Evolutionary conservation across 1,140 invertebrate species (phyloP).

Genomic region (Drosophila varians): DNA sequence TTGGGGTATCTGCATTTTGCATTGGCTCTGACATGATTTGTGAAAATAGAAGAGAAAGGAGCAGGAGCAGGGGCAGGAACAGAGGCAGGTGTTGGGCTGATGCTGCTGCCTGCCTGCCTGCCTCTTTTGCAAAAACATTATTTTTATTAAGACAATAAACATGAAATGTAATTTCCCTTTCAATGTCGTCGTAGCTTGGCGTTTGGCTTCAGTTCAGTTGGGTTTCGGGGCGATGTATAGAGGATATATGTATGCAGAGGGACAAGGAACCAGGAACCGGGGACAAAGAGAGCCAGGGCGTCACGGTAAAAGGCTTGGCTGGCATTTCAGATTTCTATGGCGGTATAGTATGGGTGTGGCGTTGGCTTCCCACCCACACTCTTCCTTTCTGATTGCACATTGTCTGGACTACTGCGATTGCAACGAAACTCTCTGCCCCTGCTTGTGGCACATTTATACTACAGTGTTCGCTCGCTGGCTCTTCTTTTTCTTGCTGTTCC

Average conservation of each 20-base stretch:
- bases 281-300: conserved; percentile 29
- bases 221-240: neutral
- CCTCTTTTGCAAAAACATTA: conserved; percentile 58
- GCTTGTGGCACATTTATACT: conserved; percentile 35
- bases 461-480: conserved; percentile 18
- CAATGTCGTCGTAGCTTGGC: conserved; percentile 59
- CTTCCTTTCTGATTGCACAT: conserved; percentile 38
- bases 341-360: conserved; percentile 30
- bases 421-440: conserved; percentile 18
- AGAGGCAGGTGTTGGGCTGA: neutral
- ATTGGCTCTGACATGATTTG: conserved; percentile 44
- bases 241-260: too few species aligned
- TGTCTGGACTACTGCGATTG: conserved; percentile 43
- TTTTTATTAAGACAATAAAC: conserved; percentile 81
- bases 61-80: too few species aligned
- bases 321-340: conserved; percentile 35
- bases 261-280: neutral
- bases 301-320: conserved; percentile 40
- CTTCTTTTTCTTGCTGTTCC: conserved; percentile 20
- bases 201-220: too few species aligned
- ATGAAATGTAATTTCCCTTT: conserved; percentile 82
- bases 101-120: conserved; percentile 23
- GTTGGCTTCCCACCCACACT: conserved; percentile 16
- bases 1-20: conserved; percentile 44
- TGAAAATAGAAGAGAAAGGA: too few species aligned